Evolutionary conservation across 2,113 vertebrate species (phyloP).

Genomic region (Tyrannus savana): DNA sequence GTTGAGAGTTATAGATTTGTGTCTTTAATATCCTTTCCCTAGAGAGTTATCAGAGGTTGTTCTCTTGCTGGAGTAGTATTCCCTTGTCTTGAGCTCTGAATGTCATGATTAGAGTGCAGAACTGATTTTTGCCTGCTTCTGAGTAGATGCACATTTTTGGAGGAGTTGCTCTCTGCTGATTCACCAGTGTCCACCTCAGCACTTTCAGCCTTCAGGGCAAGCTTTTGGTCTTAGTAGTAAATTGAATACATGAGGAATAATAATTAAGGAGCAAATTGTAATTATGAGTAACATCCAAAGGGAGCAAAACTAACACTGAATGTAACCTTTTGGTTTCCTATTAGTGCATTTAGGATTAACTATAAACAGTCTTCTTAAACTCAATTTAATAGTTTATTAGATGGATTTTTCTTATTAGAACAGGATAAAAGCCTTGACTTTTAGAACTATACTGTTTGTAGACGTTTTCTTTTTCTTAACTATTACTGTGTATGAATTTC

Average conservation of each 20-base stretch:
- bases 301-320: conserved; percentile 64
- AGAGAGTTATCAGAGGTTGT: background rate
- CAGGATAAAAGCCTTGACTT: conserved; percentile 35
- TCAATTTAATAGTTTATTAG: conserved; percentile 68
- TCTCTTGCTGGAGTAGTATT: background rate
- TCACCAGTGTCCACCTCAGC: conserved; percentile 64
- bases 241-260: conserved; percentile 72
- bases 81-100: background rate
- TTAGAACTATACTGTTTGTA: background rate
- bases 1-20: background rate
- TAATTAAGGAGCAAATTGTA: conserved; percentile 77
- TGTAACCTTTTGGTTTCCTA: conserved; percentile 56
- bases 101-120: conserved; percentile 5
- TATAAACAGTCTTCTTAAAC: conserved; percentile 70
- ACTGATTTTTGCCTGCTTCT: background rate
- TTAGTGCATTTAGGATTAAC: conserved; percentile 70
- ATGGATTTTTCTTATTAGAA: conserved; percentile 55
- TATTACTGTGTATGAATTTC: background rate
- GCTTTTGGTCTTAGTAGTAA: conserved; percentile 71
- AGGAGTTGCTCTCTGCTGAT: conserved; percentile 24
- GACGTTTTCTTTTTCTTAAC: background rate
- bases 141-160: background rate
- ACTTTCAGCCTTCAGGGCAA: conserved; percentile 58
- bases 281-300: conserved; percentile 74
- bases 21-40: conserved; percentile 17